Percentiles rank a stretch among this genome's conserved stretches.
These are phyloP conservation scores for Peribatodes rhomboidaria DNA, from an alignment of 2,888 invertebrate genomes.

Conservation along the genomic window DNA sequence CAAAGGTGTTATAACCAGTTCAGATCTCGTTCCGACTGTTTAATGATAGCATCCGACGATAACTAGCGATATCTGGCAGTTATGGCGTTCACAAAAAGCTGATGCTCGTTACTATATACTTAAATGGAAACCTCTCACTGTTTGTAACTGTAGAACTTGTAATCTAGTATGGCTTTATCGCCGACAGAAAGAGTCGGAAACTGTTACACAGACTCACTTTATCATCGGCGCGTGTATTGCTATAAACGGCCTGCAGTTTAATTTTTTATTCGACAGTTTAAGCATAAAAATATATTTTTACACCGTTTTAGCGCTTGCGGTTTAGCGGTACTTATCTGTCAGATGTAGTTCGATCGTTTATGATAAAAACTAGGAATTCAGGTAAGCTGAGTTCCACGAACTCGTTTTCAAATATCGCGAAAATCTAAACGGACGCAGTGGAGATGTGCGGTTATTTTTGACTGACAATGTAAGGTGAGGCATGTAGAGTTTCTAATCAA, in stretches of 20 bases:
- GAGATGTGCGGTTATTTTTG: conserved; percentile 16
- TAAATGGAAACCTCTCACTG: conserved; percentile 71
- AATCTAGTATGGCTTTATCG: conserved; percentile 58
- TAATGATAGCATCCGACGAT: conserved; percentile 67
- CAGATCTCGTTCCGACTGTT: conserved; percentile 71
- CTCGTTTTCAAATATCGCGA: conserved; percentile 15
- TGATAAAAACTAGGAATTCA: conserved; percentile 23
- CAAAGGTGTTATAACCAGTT: conserved; percentile 63
- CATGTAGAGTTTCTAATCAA: conserved; percentile 39
- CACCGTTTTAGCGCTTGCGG: conserved; percentile 27
- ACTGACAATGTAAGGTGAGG: conserved; percentile 15
- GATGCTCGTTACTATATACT: conserved; percentile 60
- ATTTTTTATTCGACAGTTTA: conserved; percentile 45
- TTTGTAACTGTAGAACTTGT: conserved; percentile 61
- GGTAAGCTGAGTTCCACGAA: conserved; percentile 12
- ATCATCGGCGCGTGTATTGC: conserved; percentile 54
- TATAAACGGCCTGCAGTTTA: conserved; percentile 47
- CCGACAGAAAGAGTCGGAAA: conserved; percentile 52
- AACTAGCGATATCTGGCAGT: conserved; percentile 58
- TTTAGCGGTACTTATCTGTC: conserved; percentile 29
- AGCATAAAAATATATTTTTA: conserved; percentile 18
- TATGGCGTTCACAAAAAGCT: conserved; percentile 60
- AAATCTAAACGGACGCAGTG: conserved; percentile 9
- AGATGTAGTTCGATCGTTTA: conserved; percentile 25
- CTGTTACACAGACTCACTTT: conserved; percentile 58